Evolutionary conservation across 2,888 invertebrate genomes (phyloP).

Genomic region (Lymantria monacha): DNA sequence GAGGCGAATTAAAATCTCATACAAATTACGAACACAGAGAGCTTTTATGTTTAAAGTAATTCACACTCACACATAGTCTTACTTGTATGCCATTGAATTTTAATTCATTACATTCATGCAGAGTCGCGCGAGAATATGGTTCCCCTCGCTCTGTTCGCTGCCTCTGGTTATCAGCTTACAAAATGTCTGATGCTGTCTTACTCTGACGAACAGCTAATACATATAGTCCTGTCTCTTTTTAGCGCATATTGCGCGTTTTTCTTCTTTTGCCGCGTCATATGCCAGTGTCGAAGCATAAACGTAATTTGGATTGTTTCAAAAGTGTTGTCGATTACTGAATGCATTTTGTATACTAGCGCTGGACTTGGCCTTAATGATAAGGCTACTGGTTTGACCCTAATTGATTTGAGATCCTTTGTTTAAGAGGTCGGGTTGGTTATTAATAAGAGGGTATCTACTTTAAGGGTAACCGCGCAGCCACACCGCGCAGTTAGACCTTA

Average conservation of each 20-base stretch:
- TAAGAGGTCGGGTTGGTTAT: conserved; percentile 65
- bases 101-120: conserved; percentile 80
- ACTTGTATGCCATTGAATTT: conserved; percentile 71
- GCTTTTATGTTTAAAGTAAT: conserved; percentile 56
- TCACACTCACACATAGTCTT: conserved; percentile 58
- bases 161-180: conserved; percentile 81
- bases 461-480: conserved; percentile 68
- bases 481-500: conserved; percentile 66
- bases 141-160: conserved; percentile 77
- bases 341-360: conserved; percentile 39
- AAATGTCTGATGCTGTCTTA: conserved; percentile 73
- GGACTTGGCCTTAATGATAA: conserved; percentile 35
- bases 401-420: conserved; percentile 75
- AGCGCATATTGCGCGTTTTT: conserved; percentile 79
- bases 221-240: conserved; percentile 64
- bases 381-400: conserved; percentile 54
- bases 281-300: conserved; percentile 66
- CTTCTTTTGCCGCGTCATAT: conserved; percentile 81
- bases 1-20: conserved; percentile 19
- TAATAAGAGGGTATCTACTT: conserved; percentile 63
- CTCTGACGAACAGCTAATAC: conserved; percentile 60
- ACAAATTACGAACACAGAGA: conserved; percentile 31
- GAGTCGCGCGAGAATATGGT: conserved; percentile 79
- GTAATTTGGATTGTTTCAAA: conserved; percentile 60
- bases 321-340: conserved; percentile 48